Conservation (phyloP, 2,888 invertebrate species). For the Metallyticus violacea region DNA sequence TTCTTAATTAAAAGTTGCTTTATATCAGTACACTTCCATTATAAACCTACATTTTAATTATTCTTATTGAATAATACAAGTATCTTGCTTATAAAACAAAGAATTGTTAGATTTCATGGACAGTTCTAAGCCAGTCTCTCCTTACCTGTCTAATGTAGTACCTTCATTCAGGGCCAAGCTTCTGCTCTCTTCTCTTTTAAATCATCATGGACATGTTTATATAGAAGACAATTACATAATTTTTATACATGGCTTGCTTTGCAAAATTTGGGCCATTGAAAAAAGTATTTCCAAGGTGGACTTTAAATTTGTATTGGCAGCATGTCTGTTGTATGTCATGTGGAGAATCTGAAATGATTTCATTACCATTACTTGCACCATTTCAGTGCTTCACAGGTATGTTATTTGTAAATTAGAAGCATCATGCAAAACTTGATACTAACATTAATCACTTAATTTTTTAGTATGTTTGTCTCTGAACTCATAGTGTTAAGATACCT, state of each 20-base stretch:
- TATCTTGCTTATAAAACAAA: background rate
- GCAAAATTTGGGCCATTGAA: background rate
- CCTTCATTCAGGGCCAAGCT: background rate
- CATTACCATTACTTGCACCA: background rate
- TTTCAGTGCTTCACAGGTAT: background rate
- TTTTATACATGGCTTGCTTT: slow-evolving; percentile 2
- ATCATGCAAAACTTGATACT: background rate
- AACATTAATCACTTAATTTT: background rate
- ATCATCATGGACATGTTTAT: background rate
- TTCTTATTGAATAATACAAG: too few relatives aligned
- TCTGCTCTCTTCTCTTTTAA: background rate
- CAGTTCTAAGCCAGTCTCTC: background rate
- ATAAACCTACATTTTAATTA: too few relatives aligned
- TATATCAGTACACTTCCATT: too few relatives aligned
- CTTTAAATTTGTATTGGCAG: background rate
- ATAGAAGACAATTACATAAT: background rate
- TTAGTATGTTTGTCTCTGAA: background rate
- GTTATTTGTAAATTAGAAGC: background rate
- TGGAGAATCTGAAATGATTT: background rate
- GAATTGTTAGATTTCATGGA: background rate
- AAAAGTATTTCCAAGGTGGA: background rate
- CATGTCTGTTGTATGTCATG: background rate
- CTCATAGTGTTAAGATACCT: background rate
- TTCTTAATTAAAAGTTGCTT: too few relatives aligned
- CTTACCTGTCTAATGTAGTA: background rate